Evolutionary conservation across 2,113 vertebrate species (phyloP), one percentile per base, ranked within the genome.

Genomic region (Physeter macrocephalus): DNA sequence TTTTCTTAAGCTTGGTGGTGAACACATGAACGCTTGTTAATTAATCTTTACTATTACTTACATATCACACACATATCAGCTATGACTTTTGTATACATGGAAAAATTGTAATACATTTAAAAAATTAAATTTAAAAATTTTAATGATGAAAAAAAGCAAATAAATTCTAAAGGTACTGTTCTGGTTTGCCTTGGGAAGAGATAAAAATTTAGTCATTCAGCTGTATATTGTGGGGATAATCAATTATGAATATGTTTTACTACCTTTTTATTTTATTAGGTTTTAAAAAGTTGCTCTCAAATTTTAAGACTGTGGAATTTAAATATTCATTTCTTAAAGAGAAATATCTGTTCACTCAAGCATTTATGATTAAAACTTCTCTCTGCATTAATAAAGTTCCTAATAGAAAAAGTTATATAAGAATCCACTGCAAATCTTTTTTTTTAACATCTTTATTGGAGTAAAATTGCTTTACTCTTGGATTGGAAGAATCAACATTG

Each of bases 301-400:
- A 80, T 41, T 96, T 97, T 93, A 98, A 91, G 88, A 92, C 62
- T 61, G 14, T 3, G 93, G 77, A 78, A 89, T 93, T 97, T 96
- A 97, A 90, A 95, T 67, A 82, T n/a, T 85, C 36, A 88, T 96
- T 88, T 97, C 82, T 96, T 96, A 93, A 87, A 88, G 81, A 95
- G 81, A 95, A 94, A 96, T 90, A 94, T 93, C 36, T 97, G 27
- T 88, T 92, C 77, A 91, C 34, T 54, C 61, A 80, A 96, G 72
- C 86, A 94, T 74, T 89, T 80, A 83, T 90, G 36, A 93, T 82
- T 92, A 80, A 97, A 94, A 94, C 43, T 88, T 36, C 85, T 96
- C 72, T 89, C 61, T 27, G 72, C 34, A 80, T 92, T 93, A 95
- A 74, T 95, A 85, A 94, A 89, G 41, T 83, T 81, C 31, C 17